Conservation (phyloP, 2,113 vertebrate species). For the Paralichthys olivaceus region DNA sequence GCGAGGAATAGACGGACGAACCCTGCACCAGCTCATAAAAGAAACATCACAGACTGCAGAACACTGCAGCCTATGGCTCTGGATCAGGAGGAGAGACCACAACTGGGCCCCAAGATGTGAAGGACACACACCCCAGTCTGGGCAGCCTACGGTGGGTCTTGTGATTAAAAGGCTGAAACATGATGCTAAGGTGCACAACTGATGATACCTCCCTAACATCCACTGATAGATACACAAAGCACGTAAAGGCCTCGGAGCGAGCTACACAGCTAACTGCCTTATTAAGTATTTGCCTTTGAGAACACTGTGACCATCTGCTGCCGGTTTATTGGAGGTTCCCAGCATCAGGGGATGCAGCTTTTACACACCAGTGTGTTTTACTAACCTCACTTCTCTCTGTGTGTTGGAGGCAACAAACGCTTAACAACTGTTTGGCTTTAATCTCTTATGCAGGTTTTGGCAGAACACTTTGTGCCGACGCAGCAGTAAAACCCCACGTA, state of each 20-base stretch:
- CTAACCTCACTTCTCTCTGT: neutral
- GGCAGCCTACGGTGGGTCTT: no score
- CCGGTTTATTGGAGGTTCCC: neutral
- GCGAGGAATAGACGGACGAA: no score
- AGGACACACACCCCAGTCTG: no score
- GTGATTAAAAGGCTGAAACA: no score
- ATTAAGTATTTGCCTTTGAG: neutral
- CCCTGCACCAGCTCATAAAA: no score
- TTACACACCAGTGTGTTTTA: neutral
- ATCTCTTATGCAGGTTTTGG: constrained; percentile 2
- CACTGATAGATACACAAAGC: neutral
- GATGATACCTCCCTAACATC: neutral
- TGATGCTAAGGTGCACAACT: no score
- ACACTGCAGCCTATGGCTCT: no score
- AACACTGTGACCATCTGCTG: neutral
- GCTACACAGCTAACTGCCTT: neutral
- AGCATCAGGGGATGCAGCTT: neutral
- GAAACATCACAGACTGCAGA: no score
- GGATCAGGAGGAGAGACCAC: no score
- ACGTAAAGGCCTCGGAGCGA: neutral
- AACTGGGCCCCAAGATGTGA: no score
- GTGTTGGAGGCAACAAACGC: neutral
- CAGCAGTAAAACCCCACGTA: neutral
- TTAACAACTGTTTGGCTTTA: neutral
- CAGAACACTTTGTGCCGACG: neutral